phyloP scores from a whole-genome alignment of 2,888 invertebrate species.

The Argynnis bischoffii region DNA sequence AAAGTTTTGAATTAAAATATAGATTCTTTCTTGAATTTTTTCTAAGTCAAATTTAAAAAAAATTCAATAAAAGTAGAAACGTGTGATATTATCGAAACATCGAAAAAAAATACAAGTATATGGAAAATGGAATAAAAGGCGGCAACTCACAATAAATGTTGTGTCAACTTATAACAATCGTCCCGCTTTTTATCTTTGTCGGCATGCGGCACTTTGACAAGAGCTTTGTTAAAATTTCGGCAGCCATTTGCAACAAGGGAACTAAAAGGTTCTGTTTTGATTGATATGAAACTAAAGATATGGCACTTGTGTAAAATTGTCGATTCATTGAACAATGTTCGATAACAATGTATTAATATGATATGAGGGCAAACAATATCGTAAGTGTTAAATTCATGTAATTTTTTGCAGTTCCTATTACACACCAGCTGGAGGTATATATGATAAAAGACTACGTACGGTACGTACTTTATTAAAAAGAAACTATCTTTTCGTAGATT shows the following conservation, averaged over 20 bases:
- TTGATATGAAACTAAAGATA: slow-evolving; percentile 66
- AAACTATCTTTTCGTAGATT: not conserved
- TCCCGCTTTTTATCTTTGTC: slow-evolving; percentile 53
- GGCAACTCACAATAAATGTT: slow-evolving; percentile 57
- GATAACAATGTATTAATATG: slow-evolving; percentile 55
- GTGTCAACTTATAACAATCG: slow-evolving; percentile 52
- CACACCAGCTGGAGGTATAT: slow-evolving; percentile 8
- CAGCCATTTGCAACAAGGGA: slow-evolving; percentile 58
- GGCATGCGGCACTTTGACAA: slow-evolving; percentile 55
- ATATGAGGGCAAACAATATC: slow-evolving; percentile 58
- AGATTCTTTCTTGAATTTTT: not conserved
- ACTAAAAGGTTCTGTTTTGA: slow-evolving; percentile 67
- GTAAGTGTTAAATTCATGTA: slow-evolving; percentile 25
- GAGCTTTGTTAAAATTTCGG: slow-evolving; percentile 66
- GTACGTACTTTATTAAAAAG: not conserved
- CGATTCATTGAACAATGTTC: slow-evolving; percentile 55
- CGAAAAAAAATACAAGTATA: slow-evolving; percentile 17
- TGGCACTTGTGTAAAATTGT: slow-evolving; percentile 61
- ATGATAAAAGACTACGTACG: slow-evolving; percentile 6
- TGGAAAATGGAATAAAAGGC: slow-evolving; percentile 43
- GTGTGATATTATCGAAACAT: slow-evolving; percentile 16
- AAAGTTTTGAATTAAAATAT: not conserved
- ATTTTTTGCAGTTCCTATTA: slow-evolving; percentile 30
- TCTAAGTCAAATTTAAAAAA: not conserved
- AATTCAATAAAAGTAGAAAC: not conserved